Percentiles rank a stretch among this genome's conserved stretches.
phyloP scores from a whole-genome alignment of 1,140 invertebrate genomes.

The Pissodes strobi region DNA sequence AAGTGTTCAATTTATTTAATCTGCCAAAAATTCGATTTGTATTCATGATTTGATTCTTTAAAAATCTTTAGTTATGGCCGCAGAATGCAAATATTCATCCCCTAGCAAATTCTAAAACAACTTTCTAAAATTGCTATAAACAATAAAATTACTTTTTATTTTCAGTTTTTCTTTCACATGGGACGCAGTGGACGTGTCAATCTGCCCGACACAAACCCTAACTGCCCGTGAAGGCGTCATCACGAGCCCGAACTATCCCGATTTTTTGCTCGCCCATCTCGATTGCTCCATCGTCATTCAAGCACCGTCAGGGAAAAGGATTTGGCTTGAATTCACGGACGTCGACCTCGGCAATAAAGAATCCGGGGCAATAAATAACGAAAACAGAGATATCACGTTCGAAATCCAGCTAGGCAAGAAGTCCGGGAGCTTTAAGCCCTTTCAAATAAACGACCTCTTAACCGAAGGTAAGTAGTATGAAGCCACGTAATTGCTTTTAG shows the following conservation, averaged over 20 bases:
- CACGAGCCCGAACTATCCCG: constrained; percentile 70
- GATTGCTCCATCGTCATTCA: constrained; percentile 70
- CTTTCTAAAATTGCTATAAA: too few species aligned
- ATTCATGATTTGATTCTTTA: too few species aligned
- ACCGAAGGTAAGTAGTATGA: constrained; percentile 63
- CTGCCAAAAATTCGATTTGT: too few species aligned
- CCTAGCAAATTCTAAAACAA: too few species aligned
- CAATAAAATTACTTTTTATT: too few species aligned
- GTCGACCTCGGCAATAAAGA: constrained; percentile 25
- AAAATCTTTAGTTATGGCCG: too few species aligned
- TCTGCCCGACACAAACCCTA: constrained; percentile 67
- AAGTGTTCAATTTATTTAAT: too few species aligned
- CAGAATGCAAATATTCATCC: too few species aligned
- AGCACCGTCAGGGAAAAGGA: constrained; percentile 64
- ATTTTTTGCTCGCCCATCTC: constrained; percentile 67
- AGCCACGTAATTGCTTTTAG: too few species aligned
- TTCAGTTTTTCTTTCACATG: constrained; percentile 66
- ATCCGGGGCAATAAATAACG: constrained; percentile 14
- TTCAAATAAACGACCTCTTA: constrained; percentile 56
- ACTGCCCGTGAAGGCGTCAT: constrained; percentile 65
- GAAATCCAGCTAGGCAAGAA: constrained; percentile 62
- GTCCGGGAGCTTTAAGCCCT: constrained; percentile 59
- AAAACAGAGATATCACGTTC: constrained; percentile 56
- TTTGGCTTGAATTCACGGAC: constrained; percentile 68
- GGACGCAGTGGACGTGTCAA: constrained; percentile 68